Percentiles rank a stretch among this genome's conserved stretches.
These are phyloP conservation scores for Araneus ventricosus DNA, from an alignment of 1,140 invertebrate species.

Conservation along the genomic window DNA sequence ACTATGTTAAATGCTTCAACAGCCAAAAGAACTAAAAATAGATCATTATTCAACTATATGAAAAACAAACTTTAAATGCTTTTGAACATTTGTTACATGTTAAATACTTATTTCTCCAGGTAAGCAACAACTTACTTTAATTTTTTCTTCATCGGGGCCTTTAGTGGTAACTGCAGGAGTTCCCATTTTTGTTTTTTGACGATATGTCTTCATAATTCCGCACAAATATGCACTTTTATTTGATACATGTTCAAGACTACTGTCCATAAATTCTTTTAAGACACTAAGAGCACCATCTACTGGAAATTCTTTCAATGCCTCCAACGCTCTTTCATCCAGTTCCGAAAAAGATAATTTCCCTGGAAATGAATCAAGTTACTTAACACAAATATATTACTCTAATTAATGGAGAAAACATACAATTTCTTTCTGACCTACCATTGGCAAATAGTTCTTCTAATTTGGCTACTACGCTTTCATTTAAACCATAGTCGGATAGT, in stretches of 20 bases:
- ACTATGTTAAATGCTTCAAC: no score
- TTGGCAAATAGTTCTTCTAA: constrained; percentile 69
- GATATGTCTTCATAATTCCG: constrained; percentile 98
- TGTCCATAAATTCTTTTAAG: constrained; percentile 96
- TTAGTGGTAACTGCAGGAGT: constrained; percentile 83
- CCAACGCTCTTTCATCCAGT: constrained; percentile 95
- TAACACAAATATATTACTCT: background rate
- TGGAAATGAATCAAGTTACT: constrained; percentile 75
- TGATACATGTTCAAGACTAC: constrained; percentile 97
- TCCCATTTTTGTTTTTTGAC: constrained; percentile 86
- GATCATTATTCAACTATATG: background rate
- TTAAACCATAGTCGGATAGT: constrained; percentile 65
- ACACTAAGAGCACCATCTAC: constrained; percentile 95
- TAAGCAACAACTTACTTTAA: constrained; percentile 85
- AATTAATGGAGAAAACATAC: background rate
- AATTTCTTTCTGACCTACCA: constrained; percentile 1
- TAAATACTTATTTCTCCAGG: background rate
- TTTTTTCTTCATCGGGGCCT: constrained; percentile 97
- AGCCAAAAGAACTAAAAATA: no score
- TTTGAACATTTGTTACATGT: background rate
- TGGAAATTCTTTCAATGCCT: constrained; percentile 98
- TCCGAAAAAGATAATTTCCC: constrained; percentile 95
- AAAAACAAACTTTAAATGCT: background rate
- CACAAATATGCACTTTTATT: constrained; percentile 99
- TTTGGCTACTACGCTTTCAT: constrained; percentile 61